Evolutionary conservation across 2,888 invertebrate species (phyloP).

Genomic region (Tinea trinotella): DNA sequence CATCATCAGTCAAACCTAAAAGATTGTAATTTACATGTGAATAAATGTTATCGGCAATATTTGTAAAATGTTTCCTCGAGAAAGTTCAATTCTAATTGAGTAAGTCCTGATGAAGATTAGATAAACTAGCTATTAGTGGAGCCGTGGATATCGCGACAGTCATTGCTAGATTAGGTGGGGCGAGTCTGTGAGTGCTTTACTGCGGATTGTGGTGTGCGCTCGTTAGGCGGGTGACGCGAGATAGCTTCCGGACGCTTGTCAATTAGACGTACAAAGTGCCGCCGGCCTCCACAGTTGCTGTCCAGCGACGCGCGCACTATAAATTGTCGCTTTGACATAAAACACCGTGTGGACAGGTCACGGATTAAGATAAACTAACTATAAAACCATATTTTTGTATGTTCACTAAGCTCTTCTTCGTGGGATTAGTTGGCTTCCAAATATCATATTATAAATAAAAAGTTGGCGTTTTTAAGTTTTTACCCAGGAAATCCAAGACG

Average conservation of each 20-base stretch:
- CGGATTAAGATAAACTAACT: conserved; percentile 13
- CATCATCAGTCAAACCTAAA: too few species aligned
- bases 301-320: conserved; percentile 10
- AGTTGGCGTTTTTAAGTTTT: too few species aligned
- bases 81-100: conserved; percentile 6
- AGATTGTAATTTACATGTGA: too few species aligned
- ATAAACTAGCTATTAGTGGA: conserved; percentile 7
- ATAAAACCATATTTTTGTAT: conserved; percentile 8
- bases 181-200: conserved; percentile 12
- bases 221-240: conserved; percentile 38
- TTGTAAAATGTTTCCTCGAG: neutral
- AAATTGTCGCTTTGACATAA: conserved; percentile 16
- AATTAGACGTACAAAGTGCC: conserved; percentile 54
- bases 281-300: conserved; percentile 26
- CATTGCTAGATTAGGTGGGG: conserved; percentile 13
- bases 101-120: conserved; percentile 10
- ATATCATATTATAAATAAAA: too few species aligned
- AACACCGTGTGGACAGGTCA: conserved; percentile 16
- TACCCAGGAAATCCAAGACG: too few species aligned
- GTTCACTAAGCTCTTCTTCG: too few species aligned
- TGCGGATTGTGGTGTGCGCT: conserved; percentile 27
- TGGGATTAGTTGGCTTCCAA: too few species aligned
- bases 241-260: conserved; percentile 49
- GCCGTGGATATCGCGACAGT: neutral
- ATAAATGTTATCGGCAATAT: neutral